Evolutionary conservation across 2,888 invertebrate species (phyloP).

Genomic region (Leptura quadrifasciata): DNA sequence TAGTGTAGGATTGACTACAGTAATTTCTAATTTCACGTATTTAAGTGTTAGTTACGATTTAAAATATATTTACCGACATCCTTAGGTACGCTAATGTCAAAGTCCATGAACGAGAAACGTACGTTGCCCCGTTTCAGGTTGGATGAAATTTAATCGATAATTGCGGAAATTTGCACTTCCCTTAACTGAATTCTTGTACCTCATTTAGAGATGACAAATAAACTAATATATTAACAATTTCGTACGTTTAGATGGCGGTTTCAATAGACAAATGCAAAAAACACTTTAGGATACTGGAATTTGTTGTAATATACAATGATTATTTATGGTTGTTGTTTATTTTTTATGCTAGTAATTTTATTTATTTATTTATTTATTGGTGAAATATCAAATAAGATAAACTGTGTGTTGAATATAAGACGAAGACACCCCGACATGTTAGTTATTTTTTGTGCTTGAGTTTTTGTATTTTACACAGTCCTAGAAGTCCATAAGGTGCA

Average conservation of each 20-base stretch:
- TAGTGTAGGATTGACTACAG: too few species aligned
- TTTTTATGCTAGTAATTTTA: too few species aligned
- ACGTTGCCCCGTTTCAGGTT: constrained; percentile 6
- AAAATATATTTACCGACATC: background rate
- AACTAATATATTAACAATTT: background rate
- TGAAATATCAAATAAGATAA: too few species aligned
- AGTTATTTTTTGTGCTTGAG: too few species aligned
- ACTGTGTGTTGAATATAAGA: too few species aligned
- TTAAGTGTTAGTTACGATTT: background rate
- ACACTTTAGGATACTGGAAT: background rate
- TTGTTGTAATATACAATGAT: background rate
- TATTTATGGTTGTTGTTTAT: background rate
- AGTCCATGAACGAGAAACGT: background rate
- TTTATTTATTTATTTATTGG: too few species aligned
- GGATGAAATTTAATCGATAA: constrained; percentile 1
- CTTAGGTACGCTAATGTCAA: background rate
- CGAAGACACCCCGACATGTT: too few species aligned
- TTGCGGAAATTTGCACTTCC: background rate
- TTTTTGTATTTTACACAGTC: too few species aligned
- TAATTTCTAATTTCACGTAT: too few species aligned
- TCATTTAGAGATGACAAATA: background rate
- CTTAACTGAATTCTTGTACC: background rate
- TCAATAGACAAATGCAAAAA: background rate
- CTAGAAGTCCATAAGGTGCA: too few species aligned
- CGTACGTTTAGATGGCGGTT: background rate